Evolutionary conservation across 2,888 invertebrate genomes (phyloP), one percentile per base, ranked within the genome.

Genomic region (Macrophya annulata): DNA sequence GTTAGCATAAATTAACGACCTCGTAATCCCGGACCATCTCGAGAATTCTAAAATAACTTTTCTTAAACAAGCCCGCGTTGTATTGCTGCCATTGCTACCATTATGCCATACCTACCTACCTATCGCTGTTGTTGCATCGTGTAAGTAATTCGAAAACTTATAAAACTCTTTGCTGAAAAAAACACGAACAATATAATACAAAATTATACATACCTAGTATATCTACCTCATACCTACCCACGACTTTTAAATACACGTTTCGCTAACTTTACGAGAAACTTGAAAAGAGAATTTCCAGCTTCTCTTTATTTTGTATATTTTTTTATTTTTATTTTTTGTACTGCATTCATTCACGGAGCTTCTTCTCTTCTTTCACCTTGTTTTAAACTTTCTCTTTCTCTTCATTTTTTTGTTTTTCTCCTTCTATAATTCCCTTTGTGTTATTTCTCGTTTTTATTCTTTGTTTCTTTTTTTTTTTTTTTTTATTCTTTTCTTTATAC

Each of bases 1-100:
- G 31, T 68, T 68, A 37, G 68, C 68, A 68, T 62, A 68, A 68
- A 68, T 68, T 68, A 68, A 37, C 68, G 25, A 68, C 68, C 68
- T 17, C 68, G 68, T 68, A 68, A 68, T 62, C 62, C 62, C 25
- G 62, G 62, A 68, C 37, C 68, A 37, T 68, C 68, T 68, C 68
- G 37, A 37, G 68, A 37, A 68, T 68, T 37, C 37, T 62, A 12
- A 62, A 62, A 62, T 25, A 62, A 62, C 62, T 62, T 62, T 62
- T 25, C 25, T 31, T 25, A 25, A 21, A 9, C 59, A 6, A 4
- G 17, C 51, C 15, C 48, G 51, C 5, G 8, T n/a, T 6, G 2
- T 55, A 2, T 55, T 55, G n/a, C 55, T 55, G 17, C 55, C 8
- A 31, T 31, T 31, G 31, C 31, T 31, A n/a, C n/a, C n/a, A n/a